Evolutionary conservation across 2,888 invertebrate species (phyloP), one percentile per base, ranked within the genome.

Genomic region (Oligia fasciuncula): DNA sequence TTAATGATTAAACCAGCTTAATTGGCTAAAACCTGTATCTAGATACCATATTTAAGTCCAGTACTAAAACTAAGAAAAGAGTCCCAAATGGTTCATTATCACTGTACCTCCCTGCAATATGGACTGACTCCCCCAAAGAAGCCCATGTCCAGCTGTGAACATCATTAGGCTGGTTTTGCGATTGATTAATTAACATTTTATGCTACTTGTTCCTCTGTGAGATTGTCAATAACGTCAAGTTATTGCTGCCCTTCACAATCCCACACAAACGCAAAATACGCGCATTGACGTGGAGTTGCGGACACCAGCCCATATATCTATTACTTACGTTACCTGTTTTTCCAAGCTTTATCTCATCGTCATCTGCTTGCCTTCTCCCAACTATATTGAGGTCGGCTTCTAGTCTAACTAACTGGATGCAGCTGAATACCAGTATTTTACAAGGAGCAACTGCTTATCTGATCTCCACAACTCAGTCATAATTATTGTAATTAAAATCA

Each of bases 281-380:
- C 2, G 19, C 54, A 54, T 54, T 54, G 54, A 19, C 8, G 0
- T 54, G 19, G 54, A 19, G 19, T 54, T 54, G 19, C 3, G 19
- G 54, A 54, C 19, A 54, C 6, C 51, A 19, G 19, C 54, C 54
- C 2, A 19, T 54, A 19, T 54, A 54, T 19, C 54, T 54, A 60
- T 60, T 13, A 4, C 57, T 11, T n/a, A 57, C 19, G 49, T 49
- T 49, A 13, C 14, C 49, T 0, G 14, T 14, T 13, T 13, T 40
- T 60, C 88, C 0, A 89, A 95, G 95, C 74, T 95, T 0, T 94
- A 19, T 35, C 17, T 63, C 14, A 19, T 35, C 17, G 8, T 1
- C 29, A 62, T 62, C 2, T 62, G 29, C 29, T 2, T 29, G 14
- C 17, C 6, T 29, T 29, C 17, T 17, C 6, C 1, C 14, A 29